Conservation (phyloP, 1,140 invertebrate genomes). For the Drosophila chauvacae region DNA sequence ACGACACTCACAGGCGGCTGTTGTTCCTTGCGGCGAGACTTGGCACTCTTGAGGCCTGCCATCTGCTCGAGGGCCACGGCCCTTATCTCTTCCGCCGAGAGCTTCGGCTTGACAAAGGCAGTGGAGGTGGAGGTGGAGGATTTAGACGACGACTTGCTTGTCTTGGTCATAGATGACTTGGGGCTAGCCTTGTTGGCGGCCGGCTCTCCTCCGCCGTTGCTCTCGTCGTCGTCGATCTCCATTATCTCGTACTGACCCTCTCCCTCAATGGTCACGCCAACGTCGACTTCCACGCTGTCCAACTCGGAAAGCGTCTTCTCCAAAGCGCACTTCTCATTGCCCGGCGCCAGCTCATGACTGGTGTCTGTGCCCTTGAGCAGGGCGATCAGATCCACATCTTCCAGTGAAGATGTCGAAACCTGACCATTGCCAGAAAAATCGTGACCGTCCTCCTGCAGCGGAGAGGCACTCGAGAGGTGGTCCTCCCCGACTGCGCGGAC, state of each 20-base stretch:
- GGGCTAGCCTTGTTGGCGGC: slow-evolving; percentile 7
- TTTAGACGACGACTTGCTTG: not conserved
- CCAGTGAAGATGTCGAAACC: slow-evolving; percentile 37
- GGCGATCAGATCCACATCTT: slow-evolving; percentile 79
- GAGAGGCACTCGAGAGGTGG: not conserved
- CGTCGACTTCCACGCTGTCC: slow-evolving; percentile 50
- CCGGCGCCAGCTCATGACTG: slow-evolving; percentile 18
- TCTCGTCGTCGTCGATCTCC: slow-evolving; percentile 71
- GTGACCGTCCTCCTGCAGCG: slow-evolving; percentile 6
- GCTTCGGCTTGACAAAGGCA: slow-evolving; percentile 34
- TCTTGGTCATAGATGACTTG: not conserved
- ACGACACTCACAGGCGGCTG: slow-evolving; percentile 11
- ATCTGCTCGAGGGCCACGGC: slow-evolving; percentile 78
- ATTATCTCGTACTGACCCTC: slow-evolving; percentile 82
- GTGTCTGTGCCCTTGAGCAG: slow-evolving; percentile 72
- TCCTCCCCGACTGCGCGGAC: not conserved
- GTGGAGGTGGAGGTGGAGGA: not conserved
- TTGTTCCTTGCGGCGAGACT: slow-evolving; percentile 65
- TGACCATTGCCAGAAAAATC: slow-evolving; percentile 8
- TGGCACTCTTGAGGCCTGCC: slow-evolving; percentile 49
- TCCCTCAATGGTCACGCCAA: slow-evolving; percentile 76
- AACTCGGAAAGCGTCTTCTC: slow-evolving; percentile 52
- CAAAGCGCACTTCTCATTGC: slow-evolving; percentile 24
- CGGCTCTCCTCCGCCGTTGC: slow-evolving; percentile 22
- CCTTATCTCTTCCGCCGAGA: slow-evolving; percentile 71